These are phyloP conservation scores for Tragulus kanchil DNA, from an alignment of 2,113 vertebrate genomes.

Conservation along the genomic window DNA sequence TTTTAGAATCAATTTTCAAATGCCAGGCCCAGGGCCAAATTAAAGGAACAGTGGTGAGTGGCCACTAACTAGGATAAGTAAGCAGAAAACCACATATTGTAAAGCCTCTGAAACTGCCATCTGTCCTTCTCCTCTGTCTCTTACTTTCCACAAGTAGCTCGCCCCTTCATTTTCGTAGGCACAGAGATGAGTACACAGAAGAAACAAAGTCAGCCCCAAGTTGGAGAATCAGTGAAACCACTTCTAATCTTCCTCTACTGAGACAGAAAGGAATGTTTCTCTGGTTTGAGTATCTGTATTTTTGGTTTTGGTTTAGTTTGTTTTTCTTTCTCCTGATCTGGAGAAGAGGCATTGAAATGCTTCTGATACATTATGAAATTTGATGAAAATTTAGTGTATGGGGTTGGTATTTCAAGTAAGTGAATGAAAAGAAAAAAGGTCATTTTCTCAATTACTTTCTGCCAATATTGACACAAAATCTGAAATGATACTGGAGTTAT, in stretches of 20 bases:
- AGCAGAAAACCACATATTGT: background rate
- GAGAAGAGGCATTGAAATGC: background rate
- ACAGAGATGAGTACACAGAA: background rate
- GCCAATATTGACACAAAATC: background rate
- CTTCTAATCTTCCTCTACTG: background rate
- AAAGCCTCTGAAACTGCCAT: background rate
- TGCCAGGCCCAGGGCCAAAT: background rate
- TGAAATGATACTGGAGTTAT: background rate
- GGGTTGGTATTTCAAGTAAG: background rate
- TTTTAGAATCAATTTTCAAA: background rate
- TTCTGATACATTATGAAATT: background rate
- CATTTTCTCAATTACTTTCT: background rate
- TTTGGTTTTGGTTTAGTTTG: background rate
- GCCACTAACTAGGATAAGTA: background rate
- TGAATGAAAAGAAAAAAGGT: background rate
- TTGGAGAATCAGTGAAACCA: background rate
- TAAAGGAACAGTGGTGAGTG: background rate
- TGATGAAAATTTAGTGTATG: conserved; percentile 23
- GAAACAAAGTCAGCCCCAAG: background rate
- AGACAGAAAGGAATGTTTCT: background rate
- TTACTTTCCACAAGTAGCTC: background rate
- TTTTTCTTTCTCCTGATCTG: background rate
- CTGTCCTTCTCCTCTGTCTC: background rate
- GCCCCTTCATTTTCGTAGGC: background rate
- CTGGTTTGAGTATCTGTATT: background rate